Evolutionary conservation across 1,140 invertebrate species (phyloP), one percentile per base, ranked within the genome.

Genomic region (Episyrphus balteatus): DNA sequence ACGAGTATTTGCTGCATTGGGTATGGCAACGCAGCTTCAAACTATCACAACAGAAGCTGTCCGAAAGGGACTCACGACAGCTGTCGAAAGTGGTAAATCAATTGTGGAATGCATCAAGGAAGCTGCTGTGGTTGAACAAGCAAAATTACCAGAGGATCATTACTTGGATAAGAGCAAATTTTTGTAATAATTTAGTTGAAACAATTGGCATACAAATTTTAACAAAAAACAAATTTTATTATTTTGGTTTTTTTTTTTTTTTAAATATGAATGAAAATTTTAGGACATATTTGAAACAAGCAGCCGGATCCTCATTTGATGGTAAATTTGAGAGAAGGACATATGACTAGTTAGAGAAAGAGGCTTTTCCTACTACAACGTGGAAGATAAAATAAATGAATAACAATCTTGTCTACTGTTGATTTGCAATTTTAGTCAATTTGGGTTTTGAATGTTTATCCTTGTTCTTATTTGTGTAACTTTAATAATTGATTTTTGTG

Each of bases 1-100:
- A 13, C 74, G 80, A 13, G 71, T 84, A 0, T 84, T 74, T 55
- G 76, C 77, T 1, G 78, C 80, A 0, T 54, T 88, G 3, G 80
- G 80, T 1, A 61, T 77, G 42, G 77, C 81, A 2, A 70, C 68
- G 0, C 62, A 77, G 2, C 56, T 87, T n/a, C 76, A 73, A 41
- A 85, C 83, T 0, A 62, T 81, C 0, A 74, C 81, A 11, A 73
- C 73, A 0, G 57, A 72, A 1, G 71, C 76, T 0, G 70, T 87
- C 0, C 75, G 80, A 42, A 62, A 75, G 5, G 79, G 81, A 0
- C 53, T 87, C 10, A 72, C 75, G 0, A 60, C 69, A 33, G 67
- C 74, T 3, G 71, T 74, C 2, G 69, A 69, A 34, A 72, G 75
- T 0, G 73, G 75, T 3, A 67, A 65, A 26, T 63, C 75, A 0